phyloP scores from a whole-genome alignment of 2,888 invertebrate genomes.

The Chirona hameri region DNA sequence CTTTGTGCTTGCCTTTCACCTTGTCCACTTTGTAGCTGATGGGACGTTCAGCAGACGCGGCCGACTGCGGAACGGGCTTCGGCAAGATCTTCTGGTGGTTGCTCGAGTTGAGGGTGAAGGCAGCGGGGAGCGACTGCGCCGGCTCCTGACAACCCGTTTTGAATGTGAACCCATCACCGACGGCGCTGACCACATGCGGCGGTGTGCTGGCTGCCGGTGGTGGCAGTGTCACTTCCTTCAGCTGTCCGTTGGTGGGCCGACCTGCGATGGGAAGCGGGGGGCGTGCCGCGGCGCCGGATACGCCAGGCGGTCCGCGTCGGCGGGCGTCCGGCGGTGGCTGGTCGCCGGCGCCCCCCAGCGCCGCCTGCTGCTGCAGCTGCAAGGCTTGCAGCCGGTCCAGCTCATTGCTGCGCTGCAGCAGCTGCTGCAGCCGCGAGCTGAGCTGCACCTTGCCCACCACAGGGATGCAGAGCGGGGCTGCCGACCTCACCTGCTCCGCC shows the following conservation, averaged over 20 bases:
- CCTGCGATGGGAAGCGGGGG: background rate
- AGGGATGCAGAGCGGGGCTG: constrained; percentile 1
- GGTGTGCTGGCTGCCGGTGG: background rate
- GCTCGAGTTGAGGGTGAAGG: background rate
- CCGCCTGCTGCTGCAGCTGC: constrained; percentile 7
- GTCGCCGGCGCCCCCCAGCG: background rate
- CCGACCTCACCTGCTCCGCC: background rate
- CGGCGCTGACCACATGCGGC: background rate
- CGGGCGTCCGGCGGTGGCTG: background rate
- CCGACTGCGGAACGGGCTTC: background rate
- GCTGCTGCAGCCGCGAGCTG: constrained; percentile 3
- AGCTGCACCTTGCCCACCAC: constrained; percentile 24
- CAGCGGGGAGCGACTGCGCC: background rate
- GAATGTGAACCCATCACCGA: background rate
- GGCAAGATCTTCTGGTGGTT: constrained; percentile 2
- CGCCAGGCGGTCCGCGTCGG: background rate
- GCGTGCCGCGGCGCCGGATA: background rate
- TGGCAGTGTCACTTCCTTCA: background rate
- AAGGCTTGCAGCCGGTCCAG: constrained; percentile 13
- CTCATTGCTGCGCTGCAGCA: constrained; percentile 10
- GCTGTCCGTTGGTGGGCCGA: background rate
- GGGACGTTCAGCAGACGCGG: background rate
- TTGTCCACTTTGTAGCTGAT: background rate
- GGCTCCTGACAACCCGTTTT: background rate
- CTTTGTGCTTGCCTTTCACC: background rate